A percentile compares a stretch with the other conserved stretches of the same genome.
Evolutionary conservation across 2,888 invertebrate species (phyloP).

Genomic region (Thelaira solivaga): DNA sequence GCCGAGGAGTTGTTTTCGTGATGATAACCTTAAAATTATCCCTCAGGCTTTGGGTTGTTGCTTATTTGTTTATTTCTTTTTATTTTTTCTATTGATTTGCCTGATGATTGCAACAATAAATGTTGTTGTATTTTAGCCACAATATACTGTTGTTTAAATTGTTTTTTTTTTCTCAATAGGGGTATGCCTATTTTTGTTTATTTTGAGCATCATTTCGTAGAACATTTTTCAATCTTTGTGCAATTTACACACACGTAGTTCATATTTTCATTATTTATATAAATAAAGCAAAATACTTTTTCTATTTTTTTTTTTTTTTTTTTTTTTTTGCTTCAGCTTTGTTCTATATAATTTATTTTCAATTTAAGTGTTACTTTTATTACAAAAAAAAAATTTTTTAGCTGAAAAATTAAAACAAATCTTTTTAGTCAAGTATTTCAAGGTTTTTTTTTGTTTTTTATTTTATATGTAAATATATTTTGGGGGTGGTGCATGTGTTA

Average conservation of each 20-base stretch:
- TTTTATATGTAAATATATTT: background rate
- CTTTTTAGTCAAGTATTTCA: too few relatives aligned
- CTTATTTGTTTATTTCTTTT: constrained; percentile 5
- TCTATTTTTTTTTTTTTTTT: background rate
- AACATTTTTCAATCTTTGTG: constrained; percentile 43
- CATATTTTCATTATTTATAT: background rate
- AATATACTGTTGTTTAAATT: constrained; percentile 50
- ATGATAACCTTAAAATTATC: constrained; percentile 60
- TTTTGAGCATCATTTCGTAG: constrained; percentile 40
- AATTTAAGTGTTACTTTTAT: constrained; percentile 17
- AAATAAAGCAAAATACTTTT: too few relatives aligned
- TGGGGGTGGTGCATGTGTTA: too few relatives aligned
- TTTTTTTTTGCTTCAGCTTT: background rate
- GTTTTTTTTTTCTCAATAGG: constrained; percentile 33
- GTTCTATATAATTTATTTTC: constrained; percentile 1
- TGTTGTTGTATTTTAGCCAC: constrained; percentile 23
- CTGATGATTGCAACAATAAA: constrained; percentile 33
- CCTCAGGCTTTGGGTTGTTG: constrained; percentile 60
- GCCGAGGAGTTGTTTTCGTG: constrained; percentile 2
- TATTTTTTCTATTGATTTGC: constrained; percentile 28
- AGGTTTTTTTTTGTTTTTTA: background rate
- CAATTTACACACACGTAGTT: constrained; percentile 2
- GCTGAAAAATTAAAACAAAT: too few relatives aligned
- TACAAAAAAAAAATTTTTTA: constrained; percentile 10
- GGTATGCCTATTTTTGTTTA: constrained; percentile 37